These are phyloP conservation scores for Patagioenas fasciata DNA, from an alignment of 2,113 vertebrate species.

Conservation along the genomic window DNA sequence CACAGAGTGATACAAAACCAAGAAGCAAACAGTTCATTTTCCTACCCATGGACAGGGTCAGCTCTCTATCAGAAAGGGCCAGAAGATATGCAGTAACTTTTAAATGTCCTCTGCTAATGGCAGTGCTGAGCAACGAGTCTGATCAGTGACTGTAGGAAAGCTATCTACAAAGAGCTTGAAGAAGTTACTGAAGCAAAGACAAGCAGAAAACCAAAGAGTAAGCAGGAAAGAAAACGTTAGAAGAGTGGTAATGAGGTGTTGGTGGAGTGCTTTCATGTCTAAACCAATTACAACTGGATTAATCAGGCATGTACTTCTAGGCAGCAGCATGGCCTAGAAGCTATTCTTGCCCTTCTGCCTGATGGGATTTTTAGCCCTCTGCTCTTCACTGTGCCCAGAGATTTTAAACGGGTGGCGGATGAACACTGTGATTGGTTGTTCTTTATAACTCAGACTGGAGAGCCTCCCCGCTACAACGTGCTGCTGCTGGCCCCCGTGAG, in stretches of 20 bases:
- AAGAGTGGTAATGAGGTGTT: not conserved
- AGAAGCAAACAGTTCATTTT: not conserved
- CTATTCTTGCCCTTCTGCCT: not conserved
- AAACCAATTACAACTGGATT: not conserved
- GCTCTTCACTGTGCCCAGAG: not conserved
- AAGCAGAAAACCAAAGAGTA: not conserved
- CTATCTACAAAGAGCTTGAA: not conserved
- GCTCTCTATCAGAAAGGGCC: not conserved
- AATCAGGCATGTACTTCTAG: not conserved
- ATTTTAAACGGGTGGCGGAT: not conserved
- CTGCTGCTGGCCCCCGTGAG: not conserved
- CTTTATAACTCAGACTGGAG: not conserved
- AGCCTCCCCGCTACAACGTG: fast-evolving
- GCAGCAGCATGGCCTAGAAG: not conserved
- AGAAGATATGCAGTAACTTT: not conserved
- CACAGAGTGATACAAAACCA: not conserved
- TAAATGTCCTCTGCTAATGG: not conserved
- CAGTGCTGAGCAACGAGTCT: not conserved
- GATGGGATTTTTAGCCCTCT: not conserved
- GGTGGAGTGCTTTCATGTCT: not conserved
- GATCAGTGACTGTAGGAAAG: not conserved
- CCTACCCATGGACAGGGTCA: not conserved
- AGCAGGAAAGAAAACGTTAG: not conserved
- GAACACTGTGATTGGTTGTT: not conserved
- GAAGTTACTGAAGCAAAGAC: not conserved